Base-by-base conservation (phyloP, 2,888 invertebrate genomes). In the Eristalinus sepulchralis region DNA sequence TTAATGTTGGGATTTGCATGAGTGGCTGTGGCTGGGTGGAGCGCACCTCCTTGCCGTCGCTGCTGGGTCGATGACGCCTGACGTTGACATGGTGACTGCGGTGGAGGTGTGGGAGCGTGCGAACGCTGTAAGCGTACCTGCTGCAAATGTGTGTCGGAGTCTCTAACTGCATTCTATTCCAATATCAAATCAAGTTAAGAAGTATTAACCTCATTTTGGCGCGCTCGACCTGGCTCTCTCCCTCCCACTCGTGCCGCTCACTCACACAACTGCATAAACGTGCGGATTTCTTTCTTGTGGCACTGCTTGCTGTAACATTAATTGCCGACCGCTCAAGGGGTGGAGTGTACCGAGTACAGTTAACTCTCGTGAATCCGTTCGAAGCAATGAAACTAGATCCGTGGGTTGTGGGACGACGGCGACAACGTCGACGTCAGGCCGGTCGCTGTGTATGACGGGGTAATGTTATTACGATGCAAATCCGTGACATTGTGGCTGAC, bases 401-500 rank as follows among this genome's bases (percentile, higher is more conserved):
- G 66, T 84, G 64, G 75, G 79, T n/a, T 70, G 75, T 55, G 64
- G 24, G 60, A 36, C 8, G 70, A 33, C 70, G 24, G 10, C 27
- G 3, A 39, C n/a, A 13, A n/a, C 17, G 47, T 9, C 34, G 34
- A 34, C 10, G 6, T 47, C 47, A 47, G 47, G 17, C 17, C 2
- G 8, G 67, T 11, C 33, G 55, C 34, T 17, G 31, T 62, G 67
- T 34, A 39, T 63, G 71, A 71, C 39, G 66, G 6, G 68, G 62
- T 24, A 55, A 70, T 63, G 68, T 36, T 11, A 10, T 57, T 57
- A 36, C 66, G 70, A 84, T 79, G 70, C 70, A 79, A 75, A 80
- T 75, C 83, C 83, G 70, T 79, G 83, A 80, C 83, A 84, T 84
- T 80, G n/a, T n/a, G 83, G 79, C 22, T 83, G 22, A 60, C 59